Conservation (phyloP, 1,140 invertebrate genomes). For the Drosophila melanica region DNA sequence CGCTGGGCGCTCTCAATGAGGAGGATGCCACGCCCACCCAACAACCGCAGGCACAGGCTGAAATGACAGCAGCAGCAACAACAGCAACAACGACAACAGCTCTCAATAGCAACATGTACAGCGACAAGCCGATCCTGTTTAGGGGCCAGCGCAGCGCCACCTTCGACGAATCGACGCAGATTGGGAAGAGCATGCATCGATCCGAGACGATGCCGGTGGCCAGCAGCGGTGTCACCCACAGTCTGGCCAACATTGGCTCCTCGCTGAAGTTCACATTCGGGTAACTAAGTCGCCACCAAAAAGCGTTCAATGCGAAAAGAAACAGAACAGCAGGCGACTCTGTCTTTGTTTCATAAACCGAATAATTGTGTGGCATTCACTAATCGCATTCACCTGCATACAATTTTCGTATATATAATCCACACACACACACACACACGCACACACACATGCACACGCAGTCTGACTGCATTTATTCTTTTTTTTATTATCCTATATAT, state of each 20-base stretch:
- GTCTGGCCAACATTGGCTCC: conserved; percentile 90
- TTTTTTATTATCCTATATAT: neutral
- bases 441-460: conserved; percentile 1
- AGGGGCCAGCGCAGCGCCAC: conserved; percentile 85
- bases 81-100: conserved; percentile 20
- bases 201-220: conserved; percentile 92
- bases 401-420: neutral
- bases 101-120: conserved; percentile 72
- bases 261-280: conserved; percentile 93
- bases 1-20: conserved; percentile 91
- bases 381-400: neutral
- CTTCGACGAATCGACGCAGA: conserved; percentile 86
- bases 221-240: conserved; percentile 87
- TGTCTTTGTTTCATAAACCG: conserved; percentile 6
- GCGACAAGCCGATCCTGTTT: conserved; percentile 86
- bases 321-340: neutral
- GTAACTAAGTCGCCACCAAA: conserved; percentile 85
- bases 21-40: conserved; percentile 62
- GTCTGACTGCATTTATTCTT: neutral
- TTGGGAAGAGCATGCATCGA: conserved; percentile 87
- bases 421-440: conserved; percentile 1
- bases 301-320: neutral
- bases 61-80: conserved; percentile 31
- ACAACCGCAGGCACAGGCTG: conserved; percentile 21
- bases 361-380: conserved; percentile 18